Conservation (phyloP, 2,113 vertebrate genomes). For the Pachypanchax playfairii region DNA sequence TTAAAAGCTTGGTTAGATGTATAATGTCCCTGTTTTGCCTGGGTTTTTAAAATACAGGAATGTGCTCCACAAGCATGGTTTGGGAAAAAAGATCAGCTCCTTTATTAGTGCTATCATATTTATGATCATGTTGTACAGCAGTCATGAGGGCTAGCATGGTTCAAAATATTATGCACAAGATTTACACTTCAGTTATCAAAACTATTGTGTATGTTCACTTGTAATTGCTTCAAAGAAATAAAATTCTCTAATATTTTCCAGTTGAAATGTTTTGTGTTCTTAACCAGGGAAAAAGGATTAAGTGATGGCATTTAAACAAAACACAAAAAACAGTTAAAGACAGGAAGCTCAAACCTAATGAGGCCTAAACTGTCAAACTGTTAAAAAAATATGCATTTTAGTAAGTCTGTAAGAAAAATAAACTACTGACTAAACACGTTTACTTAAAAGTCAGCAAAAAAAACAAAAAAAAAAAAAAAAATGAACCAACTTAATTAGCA, state of each 20-base stretch:
- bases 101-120: conserved; percentile 64
- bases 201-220: conserved; percentile 69
- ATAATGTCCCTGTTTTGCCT: neutral
- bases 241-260: conserved; percentile 65
- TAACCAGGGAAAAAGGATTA: neutral
- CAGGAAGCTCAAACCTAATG: conserved; percentile 6
- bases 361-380: conserved; percentile 18
- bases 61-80: conserved; percentile 58
- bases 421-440: too few species aligned
- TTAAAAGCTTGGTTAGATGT: conserved; percentile 2
- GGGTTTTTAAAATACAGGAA: conserved; percentile 31
- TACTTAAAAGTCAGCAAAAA: too few species aligned
- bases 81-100: conserved; percentile 53
- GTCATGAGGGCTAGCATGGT: conserved; percentile 79
- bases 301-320: neutral
- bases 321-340: conserved; percentile 2
- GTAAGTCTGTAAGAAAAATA: too few species aligned
- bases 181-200: conserved; percentile 71
- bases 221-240: conserved; percentile 74
- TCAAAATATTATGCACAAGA: conserved; percentile 75
- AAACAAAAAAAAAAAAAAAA: neutral
- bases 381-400: too few species aligned
- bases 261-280: conserved; percentile 14
- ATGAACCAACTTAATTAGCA: conserved; percentile 16
- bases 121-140: conserved; percentile 66